Conservation (phyloP, 2,888 invertebrate genomes). For the Agrilus mali region DNA sequence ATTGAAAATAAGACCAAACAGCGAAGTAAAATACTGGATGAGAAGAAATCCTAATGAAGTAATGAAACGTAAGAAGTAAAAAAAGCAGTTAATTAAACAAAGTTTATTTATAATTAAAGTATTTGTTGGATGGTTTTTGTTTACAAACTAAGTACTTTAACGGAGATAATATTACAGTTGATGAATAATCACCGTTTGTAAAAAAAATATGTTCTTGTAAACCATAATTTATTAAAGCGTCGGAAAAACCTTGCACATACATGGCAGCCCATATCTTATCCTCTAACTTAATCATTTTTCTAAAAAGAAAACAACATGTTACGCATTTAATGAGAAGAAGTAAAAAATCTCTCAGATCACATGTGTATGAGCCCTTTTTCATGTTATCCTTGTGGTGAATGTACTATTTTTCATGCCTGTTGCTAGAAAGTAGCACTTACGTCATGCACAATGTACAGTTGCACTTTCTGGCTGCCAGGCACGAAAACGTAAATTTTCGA, state of each 20-base stretch:
- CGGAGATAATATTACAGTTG: constrained; percentile 29
- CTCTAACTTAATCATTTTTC: constrained; percentile 20
- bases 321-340: no score
- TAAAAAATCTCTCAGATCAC: no score
- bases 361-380: no score
- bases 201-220: constrained; percentile 36
- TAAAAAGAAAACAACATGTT: constrained; percentile 13
- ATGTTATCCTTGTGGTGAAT: no score
- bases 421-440: no score
- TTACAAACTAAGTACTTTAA: constrained; percentile 23
- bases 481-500: no score
- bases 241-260: constrained; percentile 43
- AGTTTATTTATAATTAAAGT: constrained; percentile 9
- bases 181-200: constrained; percentile 35
- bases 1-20: constrained; percentile 53
- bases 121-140: constrained; percentile 27
- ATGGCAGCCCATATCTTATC: constrained; percentile 36
- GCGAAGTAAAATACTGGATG: constrained; percentile 66
- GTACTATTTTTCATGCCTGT: no score
- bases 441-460: no score
- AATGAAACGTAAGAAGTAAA: constrained; percentile 37
- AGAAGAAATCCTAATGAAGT: constrained; percentile 67
- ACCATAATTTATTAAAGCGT: constrained; percentile 38
- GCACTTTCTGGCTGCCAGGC: no score
- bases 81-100: constrained; percentile 4